phyloP scores from a whole-genome alignment of 2,888 invertebrate genomes.

The Mantis religiosa region DNA sequence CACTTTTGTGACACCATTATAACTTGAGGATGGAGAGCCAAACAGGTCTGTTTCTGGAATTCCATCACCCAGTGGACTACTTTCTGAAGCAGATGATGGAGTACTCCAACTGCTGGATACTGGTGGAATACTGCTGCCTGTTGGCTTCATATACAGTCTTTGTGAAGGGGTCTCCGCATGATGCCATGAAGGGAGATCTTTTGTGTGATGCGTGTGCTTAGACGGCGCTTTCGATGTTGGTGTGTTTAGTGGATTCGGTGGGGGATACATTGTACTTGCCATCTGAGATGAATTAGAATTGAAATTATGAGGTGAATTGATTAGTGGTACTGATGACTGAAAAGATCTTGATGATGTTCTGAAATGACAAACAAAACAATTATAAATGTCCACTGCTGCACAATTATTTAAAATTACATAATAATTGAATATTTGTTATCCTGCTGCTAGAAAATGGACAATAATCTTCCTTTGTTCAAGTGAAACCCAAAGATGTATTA shows the following conservation, averaged over 20 bases:
- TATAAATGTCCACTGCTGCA: no score
- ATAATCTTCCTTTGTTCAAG: no score
- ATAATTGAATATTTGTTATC: no score
- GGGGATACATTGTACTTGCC: slow-evolving; percentile 1
- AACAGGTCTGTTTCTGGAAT: background rate
- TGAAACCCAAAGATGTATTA: no score
- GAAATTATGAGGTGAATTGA: background rate
- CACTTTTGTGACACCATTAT: background rate
- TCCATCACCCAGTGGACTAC: background rate
- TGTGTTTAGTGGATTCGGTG: background rate
- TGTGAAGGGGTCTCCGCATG: background rate
- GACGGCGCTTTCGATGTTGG: background rate
- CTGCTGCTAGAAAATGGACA: no score
- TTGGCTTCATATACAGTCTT: background rate
- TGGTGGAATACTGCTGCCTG: background rate
- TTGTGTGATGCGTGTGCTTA: background rate
- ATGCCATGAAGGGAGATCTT: slow-evolving; percentile 12
- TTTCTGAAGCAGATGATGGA: background rate
- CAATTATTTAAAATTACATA: no score
- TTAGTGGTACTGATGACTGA: background rate
- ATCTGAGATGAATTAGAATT: background rate
- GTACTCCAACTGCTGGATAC: background rate
- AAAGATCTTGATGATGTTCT: background rate
- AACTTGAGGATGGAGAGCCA: background rate
- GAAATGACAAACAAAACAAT: background rate